Base-by-base conservation (phyloP, 2,113 vertebrate genomes). In the Etia nguti region DNA sequence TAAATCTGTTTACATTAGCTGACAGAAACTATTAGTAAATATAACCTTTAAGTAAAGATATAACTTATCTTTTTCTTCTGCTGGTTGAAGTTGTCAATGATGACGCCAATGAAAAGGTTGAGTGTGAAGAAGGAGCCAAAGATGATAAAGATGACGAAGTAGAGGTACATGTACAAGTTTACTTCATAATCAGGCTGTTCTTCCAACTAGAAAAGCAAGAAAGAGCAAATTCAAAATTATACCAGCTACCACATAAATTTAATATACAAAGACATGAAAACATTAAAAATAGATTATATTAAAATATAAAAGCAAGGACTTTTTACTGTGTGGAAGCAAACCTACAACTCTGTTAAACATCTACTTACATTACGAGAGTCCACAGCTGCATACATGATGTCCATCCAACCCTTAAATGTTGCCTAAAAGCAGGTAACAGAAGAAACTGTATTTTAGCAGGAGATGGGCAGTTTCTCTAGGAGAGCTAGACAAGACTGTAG, bases 21-120 rank as follows among this genome's bases (percentile, higher is more conserved):
- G n/a, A 29, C 5, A 15, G 43, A 41, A 20, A 50, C 8, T 6
- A 41, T 82, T 43, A 46, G 18, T 50, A 22, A 75, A 59, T 77
- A 90, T 95, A 94, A 99, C 99, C 98, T 41, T 43, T 24, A 43
- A 65, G 38, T 29, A 26, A 48, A 75, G 9, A 75, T 48, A 89
- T 95, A 95, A 99, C 99, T 99, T 97, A 99, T 99, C 99, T 99
- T 99, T 94, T 99, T 99, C 96, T 99, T 99, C 92, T 99, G 98
- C 95, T 99, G 99, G 93, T 99, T 99, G 97, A 99, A 99, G 95
- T 99, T 99, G 96, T 99, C 99, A 81, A 99, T 99, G 95, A 99
- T 99, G 93, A 99, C 99, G 83, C 99, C 99, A 91, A 99, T 99
- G 94, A 99, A 99, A 75, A 99, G 96, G 92, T 99, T 99, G 84